Percentiles rank a stretch among this genome's conserved stretches.
These are phyloP conservation scores for Cepaea hortensis DNA, from an alignment of 2,888 invertebrate species.

Conservation along the genomic window DNA sequence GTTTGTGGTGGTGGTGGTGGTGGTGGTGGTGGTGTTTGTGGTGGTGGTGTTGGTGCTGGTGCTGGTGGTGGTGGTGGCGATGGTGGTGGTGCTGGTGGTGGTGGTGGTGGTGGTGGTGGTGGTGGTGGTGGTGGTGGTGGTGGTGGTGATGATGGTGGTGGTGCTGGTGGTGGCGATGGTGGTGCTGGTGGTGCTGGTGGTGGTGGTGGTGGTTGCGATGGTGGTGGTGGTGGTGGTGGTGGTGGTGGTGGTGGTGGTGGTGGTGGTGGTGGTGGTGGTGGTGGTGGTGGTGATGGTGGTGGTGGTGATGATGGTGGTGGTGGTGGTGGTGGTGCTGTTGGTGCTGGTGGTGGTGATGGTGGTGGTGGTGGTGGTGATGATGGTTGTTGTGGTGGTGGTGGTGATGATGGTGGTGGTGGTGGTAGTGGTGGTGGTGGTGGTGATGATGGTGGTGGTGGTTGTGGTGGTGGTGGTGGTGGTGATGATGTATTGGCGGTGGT, in stretches of 20 bases:
- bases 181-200: neutral
- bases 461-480: too few species aligned
- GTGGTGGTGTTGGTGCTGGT: too few species aligned
- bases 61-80: too few species aligned
- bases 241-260: neutral
- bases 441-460: too few species aligned
- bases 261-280: neutral
- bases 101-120: slow-evolving; percentile 27
- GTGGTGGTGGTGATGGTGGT: neutral
- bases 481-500: neutral
- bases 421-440: too few species aligned
- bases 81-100: slow-evolving; percentile 39
- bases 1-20: slow-evolving; percentile 29
- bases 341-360: too few species aligned
- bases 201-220: neutral
- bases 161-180: neutral
- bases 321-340: too few species aligned
- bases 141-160: slow-evolving; percentile 34
- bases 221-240: neutral
- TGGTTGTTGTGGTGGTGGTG: too few species aligned
- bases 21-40: slow-evolving; percentile 36
- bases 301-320: too few species aligned
- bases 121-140: slow-evolving; percentile 39
- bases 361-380: too few species aligned
- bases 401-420: too few species aligned